Percentiles rank a stretch among this genome's conserved stretches.
phyloP scores from a whole-genome alignment of 2,113 vertebrate genomes.

The Marmota monax region DNA sequence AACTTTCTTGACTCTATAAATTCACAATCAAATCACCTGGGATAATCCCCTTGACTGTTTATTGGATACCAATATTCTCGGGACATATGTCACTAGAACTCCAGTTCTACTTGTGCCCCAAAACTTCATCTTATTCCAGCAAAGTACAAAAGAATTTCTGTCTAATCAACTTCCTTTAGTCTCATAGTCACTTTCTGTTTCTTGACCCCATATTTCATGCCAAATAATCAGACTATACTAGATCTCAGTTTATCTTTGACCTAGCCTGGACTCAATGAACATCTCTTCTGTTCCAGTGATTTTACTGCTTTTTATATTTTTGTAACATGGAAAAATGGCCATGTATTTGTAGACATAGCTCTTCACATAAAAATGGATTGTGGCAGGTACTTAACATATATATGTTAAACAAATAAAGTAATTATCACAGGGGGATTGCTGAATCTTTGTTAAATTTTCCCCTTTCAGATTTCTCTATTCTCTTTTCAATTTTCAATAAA shows the following conservation, averaged over 20 bases:
- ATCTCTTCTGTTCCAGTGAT: neutral
- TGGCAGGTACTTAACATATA: neutral
- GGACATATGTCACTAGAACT: neutral
- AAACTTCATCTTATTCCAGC: neutral
- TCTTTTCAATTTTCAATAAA: neutral
- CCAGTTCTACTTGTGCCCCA: neutral
- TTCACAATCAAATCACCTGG: neutral
- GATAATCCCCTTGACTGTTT: neutral
- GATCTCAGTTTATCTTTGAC: neutral
- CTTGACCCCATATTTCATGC: neutral
- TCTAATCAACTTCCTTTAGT: neutral
- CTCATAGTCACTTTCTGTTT: slow-evolving; percentile 1
- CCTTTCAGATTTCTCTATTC: neutral
- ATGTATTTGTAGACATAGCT: slow-evolving; percentile 16
- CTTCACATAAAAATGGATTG: neutral
- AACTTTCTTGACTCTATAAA: slow-evolving; percentile 14
- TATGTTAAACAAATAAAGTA: slow-evolving; percentile 29
- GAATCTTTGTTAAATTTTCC: slow-evolving; percentile 4
- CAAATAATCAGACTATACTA: slow-evolving; percentile 38
- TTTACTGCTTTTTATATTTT: neutral
- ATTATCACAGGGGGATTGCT: neutral
- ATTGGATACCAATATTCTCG: neutral
- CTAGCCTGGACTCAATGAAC: neutral
- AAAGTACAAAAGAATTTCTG: neutral
- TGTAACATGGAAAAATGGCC: neutral